phyloP scores from a whole-genome alignment of 2,113 vertebrate species.

The Tretioscincus oriximinensis region DNA sequence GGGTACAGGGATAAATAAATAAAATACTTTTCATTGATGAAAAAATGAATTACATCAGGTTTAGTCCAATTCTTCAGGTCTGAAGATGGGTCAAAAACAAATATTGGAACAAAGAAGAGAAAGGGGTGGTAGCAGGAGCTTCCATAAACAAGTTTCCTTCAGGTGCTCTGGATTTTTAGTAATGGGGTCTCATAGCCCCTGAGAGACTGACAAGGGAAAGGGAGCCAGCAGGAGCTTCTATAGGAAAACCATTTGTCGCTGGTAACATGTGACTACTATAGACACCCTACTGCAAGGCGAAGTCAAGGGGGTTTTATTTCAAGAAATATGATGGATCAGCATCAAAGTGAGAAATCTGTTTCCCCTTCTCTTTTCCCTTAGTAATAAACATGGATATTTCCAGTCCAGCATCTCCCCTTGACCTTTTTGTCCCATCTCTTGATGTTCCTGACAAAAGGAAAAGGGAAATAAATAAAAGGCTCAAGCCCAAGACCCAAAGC shows the following conservation, averaged over 20 bases:
- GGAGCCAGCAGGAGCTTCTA: no score
- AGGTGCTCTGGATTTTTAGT: no score
- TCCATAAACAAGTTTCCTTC: no score
- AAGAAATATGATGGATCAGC: conserved; percentile 16
- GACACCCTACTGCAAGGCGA: conserved; percentile 7
- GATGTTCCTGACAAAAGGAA: conserved; percentile 58
- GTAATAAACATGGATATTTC: conserved; percentile 28
- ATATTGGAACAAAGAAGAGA: no score
- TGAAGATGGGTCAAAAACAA: no score
- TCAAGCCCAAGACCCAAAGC: conserved; percentile 63
- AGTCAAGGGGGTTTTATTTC: conserved; percentile 4
- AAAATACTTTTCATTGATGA: no score
- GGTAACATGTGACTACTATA: background rate
- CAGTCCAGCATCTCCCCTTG: conserved; percentile 42
- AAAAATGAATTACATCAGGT: no score
- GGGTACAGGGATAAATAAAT: no score
- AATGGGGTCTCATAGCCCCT: no score
- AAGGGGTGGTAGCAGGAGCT: no score
- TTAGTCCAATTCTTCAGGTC: no score
- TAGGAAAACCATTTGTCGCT: background rate
- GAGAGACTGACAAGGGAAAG: no score
- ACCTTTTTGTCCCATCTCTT: conserved; percentile 56
- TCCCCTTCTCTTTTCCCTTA: conserved; percentile 32
- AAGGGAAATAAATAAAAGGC: conserved; percentile 44
- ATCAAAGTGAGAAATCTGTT: conserved; percentile 17